Conservation (phyloP, 2,797 vertebrate species). For the Leptatherina wallacei region DNA sequence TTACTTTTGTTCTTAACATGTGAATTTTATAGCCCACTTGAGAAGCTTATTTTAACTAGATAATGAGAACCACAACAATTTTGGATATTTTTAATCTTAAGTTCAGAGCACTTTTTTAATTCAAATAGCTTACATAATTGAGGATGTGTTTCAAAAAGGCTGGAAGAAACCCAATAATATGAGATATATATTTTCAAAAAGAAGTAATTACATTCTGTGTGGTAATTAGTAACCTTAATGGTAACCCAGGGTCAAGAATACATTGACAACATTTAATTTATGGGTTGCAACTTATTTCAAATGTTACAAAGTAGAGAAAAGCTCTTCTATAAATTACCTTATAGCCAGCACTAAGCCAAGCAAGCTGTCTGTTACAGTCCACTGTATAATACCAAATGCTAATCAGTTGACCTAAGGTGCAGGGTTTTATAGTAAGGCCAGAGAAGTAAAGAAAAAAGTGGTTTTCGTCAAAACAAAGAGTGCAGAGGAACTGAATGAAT, state of each 20-base stretch:
- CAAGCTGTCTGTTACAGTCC: conserved; percentile 62
- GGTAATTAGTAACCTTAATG: conserved; percentile 72
- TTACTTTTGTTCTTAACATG: conserved; percentile 32
- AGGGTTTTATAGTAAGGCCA: conserved; percentile 69
- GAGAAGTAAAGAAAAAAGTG: conserved; percentile 64
- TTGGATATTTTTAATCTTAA: conserved; percentile 62
- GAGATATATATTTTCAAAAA: conserved; percentile 55
- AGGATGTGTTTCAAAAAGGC: conserved; percentile 48
- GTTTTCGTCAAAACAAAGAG: conserved; percentile 70
- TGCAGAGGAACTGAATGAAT: conserved; percentile 72
- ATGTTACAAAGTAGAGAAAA: conserved; percentile 45
- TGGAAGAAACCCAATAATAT: conserved; percentile 24
- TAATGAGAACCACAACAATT: conserved; percentile 65
- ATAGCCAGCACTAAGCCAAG: conserved; percentile 31
- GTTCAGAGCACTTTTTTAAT: conserved; percentile 57
- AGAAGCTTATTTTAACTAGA: conserved; percentile 59
- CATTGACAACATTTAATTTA: conserved; percentile 62
- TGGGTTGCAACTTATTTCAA: conserved; percentile 57
- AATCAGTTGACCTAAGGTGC: conserved; percentile 70
- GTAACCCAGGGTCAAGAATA: conserved; percentile 70
- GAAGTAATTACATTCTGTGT: conserved; percentile 64
- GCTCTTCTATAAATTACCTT: conserved; percentile 24
- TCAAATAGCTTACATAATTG: conserved; percentile 53
- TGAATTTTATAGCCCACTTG: conserved; percentile 25
- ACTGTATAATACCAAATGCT: conserved; percentile 55